These are phyloP conservation scores for Diploptera punctata DNA, from an alignment of 2,888 invertebrate genomes.

Conservation along the genomic window DNA sequence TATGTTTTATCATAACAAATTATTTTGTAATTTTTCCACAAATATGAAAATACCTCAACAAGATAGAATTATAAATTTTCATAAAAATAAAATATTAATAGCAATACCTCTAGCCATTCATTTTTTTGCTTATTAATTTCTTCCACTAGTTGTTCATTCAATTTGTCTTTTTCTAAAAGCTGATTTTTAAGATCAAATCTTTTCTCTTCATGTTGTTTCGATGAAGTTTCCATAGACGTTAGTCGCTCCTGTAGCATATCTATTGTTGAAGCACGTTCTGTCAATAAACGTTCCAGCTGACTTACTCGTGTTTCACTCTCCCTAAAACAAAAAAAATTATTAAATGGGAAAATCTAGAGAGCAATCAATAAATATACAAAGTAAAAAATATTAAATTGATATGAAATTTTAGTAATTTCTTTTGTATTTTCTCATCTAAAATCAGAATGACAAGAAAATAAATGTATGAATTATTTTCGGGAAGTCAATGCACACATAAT, in stretches of 20 bases:
- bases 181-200: neutral
- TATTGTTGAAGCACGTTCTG: constrained; percentile 30
- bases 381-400: no score
- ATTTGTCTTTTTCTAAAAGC: constrained; percentile 11
- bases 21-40: no score
- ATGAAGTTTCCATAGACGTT: neutral
- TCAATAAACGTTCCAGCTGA: constrained; percentile 31
- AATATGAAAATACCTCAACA: no score
- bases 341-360: no score
- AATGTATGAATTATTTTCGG: no score
- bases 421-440: neutral
- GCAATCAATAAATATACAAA: no score
- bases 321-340: constrained; percentile 3
- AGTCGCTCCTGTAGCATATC: constrained; percentile 23
- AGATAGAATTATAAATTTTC: no score
- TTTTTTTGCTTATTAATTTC: neutral
- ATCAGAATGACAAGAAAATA: no score
- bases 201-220: constrained; percentile 14
- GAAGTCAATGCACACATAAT: no score
- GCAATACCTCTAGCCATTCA: constrained; percentile 7
- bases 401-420: no score
- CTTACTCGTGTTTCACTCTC: constrained; percentile 24
- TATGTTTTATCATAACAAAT: no score
- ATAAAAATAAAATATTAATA: no score
- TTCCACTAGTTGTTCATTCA: constrained; percentile 5